Percentiles rank a stretch among this genome's conserved stretches.
Conservation (phyloP, 2,797 vertebrate genomes). For the Tauraco hartlaubi region DNA sequence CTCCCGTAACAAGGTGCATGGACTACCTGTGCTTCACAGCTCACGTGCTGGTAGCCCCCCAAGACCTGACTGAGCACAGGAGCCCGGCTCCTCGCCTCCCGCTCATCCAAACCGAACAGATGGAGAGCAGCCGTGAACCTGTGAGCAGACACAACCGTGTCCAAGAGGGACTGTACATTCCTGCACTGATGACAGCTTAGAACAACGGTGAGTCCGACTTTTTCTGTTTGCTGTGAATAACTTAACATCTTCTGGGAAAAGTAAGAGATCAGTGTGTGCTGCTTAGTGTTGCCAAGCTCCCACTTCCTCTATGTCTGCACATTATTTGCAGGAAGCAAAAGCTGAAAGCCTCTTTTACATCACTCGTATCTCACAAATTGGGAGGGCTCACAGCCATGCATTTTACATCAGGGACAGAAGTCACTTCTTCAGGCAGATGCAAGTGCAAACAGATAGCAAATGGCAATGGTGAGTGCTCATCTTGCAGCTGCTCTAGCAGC, state of each 20-base stretch:
- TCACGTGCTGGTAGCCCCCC: background rate
- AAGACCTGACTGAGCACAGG: background rate
- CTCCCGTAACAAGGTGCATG: accelerated
- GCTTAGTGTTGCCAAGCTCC: background rate
- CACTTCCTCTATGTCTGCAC: background rate
- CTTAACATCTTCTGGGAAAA: slow-evolving; percentile 5
- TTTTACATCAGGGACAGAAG: background rate
- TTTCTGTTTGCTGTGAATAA: slow-evolving; percentile 15
- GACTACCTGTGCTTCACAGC: background rate
- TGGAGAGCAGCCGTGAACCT: background rate
- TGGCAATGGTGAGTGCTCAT: background rate
- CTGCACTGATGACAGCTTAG: background rate
- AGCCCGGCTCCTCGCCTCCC: background rate
- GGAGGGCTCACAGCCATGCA: background rate
- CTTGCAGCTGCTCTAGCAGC: background rate
- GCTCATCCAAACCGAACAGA: background rate
- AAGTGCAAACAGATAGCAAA: background rate
- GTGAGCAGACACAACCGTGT: background rate
- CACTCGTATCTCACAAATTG: background rate
- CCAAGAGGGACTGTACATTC: background rate
- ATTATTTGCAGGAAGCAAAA: background rate
- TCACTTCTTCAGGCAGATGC: background rate
- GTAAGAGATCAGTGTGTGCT: background rate
- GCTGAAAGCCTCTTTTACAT: background rate
- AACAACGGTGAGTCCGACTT: background rate